Evolutionary conservation across 2,113 vertebrate genomes (phyloP), one percentile per base, ranked within the genome.

Genomic region (Sapayoa aenigma): DNA sequence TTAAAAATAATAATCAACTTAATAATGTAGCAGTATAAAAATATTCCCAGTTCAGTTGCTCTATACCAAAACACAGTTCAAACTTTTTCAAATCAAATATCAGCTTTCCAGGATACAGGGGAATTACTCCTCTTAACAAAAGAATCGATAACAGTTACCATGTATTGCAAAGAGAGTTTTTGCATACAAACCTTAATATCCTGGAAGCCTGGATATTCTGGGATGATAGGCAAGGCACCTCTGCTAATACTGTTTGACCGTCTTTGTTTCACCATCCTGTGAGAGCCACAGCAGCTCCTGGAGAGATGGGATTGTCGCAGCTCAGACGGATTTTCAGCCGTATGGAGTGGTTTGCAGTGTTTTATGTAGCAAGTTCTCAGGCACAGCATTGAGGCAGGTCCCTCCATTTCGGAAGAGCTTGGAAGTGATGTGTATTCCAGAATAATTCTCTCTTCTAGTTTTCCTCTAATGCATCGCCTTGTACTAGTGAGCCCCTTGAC

Each of bases 171-270:
- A 78, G 47, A 75, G 35, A 78, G 31, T 13, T 59, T 55, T 67
- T 79, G 44, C 59, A 53, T 55, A 96, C 97, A 72, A 46, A 98
- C 97, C 97, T 97, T 96, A 15, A 95, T 23, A 18, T 98, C 97
- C 95, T 97, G 97, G 82, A 97, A 97, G 71, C 97, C 97, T 50
- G 97, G 96, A 22, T 97, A 97, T 28, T 98, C 97, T 5, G 97
- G 97, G 66, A 97, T 97, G 91, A 94, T 96, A 84, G 97, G 96
- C 84, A 98, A 80, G 59, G 73, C 83, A 31, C 91, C 72, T 44
- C 65, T 55, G 76, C 86, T 90, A 30, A 27, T 17, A 3, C 93
- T 94, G 65, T 91, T 95, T 8, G 97, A 60, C 24, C 65, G 17
- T 35, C 74, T 72, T 5, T 21, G 86, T 33, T 35, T 87, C 60